phyloP scores from a whole-genome alignment of 2,888 invertebrate species.

The Teleogryllus oceanicus region DNA sequence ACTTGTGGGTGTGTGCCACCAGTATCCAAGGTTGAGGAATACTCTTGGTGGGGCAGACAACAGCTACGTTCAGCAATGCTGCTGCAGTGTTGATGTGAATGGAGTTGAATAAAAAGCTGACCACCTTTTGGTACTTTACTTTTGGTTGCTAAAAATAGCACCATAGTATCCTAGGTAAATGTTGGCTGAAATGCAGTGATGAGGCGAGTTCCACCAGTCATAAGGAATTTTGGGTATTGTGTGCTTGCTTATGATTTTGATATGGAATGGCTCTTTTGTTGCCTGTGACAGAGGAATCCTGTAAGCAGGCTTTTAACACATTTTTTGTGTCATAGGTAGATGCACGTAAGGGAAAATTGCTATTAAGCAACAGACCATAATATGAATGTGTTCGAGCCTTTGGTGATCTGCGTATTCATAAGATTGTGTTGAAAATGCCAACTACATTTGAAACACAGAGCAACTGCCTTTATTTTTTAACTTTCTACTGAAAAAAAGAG shows the following conservation, averaged over 20 bases:
- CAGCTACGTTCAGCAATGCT: background rate
- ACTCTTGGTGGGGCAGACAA: background rate
- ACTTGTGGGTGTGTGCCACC: background rate
- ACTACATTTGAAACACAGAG: constrained; percentile 1
- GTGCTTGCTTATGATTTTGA: constrained; percentile 1
- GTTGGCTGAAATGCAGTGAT: background rate
- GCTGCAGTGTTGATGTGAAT: background rate
- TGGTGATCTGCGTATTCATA: background rate
- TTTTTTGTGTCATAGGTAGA: constrained; percentile 18
- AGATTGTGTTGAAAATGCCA: background rate
- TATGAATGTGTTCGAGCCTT: constrained; percentile 10
- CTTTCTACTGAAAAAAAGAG: background rate
- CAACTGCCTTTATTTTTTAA: background rate
- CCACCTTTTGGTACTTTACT: background rate
- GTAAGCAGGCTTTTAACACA: constrained; percentile 18
- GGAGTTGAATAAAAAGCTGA: background rate
- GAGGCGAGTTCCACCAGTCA: constrained; percentile 9
- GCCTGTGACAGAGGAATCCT: constrained; percentile 9
- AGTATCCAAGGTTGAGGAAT: background rate
- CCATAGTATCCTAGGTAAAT: constrained; percentile 18
- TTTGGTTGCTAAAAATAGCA: background rate
- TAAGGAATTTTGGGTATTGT: background rate
- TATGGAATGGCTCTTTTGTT: constrained; percentile 18
- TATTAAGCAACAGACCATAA: background rate
- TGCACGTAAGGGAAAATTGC: constrained; percentile 3